These are phyloP conservation scores for Meloidogyne exigua DNA, from an alignment of 1,140 invertebrate genomes.

Conservation along the genomic window DNA sequence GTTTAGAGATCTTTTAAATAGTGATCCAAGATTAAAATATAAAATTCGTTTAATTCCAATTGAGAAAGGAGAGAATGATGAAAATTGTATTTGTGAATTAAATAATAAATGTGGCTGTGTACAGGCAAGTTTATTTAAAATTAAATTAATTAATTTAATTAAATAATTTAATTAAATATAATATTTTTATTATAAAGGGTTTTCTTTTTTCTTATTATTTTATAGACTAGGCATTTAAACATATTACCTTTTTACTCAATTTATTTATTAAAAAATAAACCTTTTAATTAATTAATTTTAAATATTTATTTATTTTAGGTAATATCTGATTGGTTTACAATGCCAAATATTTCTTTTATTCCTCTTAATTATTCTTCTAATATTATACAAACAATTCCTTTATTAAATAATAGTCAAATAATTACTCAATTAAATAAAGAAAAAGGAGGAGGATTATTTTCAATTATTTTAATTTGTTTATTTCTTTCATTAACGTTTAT, in stretches of 20 bases:
- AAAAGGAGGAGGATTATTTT: background rate
- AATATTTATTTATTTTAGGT: too few species aligned
- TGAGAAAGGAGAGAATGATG: background rate
- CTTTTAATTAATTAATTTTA: too few species aligned
- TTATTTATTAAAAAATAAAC: too few species aligned
- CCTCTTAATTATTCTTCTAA: background rate
- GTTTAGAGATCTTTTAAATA: background rate
- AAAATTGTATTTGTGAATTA: conserved; percentile 10
- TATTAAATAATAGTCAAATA: background rate
- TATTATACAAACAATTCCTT: background rate
- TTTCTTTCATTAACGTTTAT: background rate
- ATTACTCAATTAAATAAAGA: background rate
- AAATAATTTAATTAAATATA: too few species aligned
- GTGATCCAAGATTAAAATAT: background rate
- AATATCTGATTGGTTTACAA: conserved; percentile 3
- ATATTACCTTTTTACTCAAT: too few species aligned
- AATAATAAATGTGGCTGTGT: conserved; percentile 12
- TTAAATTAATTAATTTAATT: too few species aligned
- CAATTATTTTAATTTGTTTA: background rate
- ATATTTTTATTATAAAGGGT: too few species aligned
- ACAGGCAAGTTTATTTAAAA: background rate
- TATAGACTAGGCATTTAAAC: too few species aligned
- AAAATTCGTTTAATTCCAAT: background rate
- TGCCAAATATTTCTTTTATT: background rate
- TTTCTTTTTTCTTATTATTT: too few species aligned